phyloP scores from a whole-genome alignment of 92 coral and sea anemone species.

The Pocillopora meandrina region DNA sequence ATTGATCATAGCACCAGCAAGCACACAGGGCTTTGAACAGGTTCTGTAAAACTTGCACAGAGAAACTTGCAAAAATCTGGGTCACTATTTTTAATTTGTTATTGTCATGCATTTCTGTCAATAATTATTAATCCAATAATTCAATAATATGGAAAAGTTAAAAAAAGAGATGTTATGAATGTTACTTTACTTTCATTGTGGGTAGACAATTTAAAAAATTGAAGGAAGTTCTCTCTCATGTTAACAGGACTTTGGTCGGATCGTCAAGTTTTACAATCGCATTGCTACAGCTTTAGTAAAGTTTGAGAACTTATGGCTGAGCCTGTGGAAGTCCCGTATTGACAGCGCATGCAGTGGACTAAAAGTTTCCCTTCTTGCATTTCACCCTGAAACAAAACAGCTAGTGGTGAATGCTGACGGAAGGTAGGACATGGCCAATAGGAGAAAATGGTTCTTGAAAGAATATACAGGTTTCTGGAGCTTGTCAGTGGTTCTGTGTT shows the following conservation, averaged over 20 bases:
- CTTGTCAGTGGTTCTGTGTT: too few relatives aligned
- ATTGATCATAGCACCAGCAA: too few relatives aligned
- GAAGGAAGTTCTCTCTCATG: not conserved
- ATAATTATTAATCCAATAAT: too few relatives aligned
- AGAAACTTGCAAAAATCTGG: too few relatives aligned
- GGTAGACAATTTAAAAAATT: not conserved
- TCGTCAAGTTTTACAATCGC: slow-evolving; percentile 95
- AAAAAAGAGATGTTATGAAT: not conserved
- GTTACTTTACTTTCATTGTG: not conserved
- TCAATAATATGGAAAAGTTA: too few relatives aligned
- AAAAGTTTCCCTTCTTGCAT: slow-evolving; percentile 78
- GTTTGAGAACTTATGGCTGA: slow-evolving; percentile 97
- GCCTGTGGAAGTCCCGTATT: slow-evolving; percentile 93
- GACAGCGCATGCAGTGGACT: slow-evolving; percentile 89
- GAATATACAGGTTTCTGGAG: too few relatives aligned
- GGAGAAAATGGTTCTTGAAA: not conserved
- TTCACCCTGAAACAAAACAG: slow-evolving; percentile 76
- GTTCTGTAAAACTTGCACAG: too few relatives aligned
- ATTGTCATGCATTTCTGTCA: too few relatives aligned
- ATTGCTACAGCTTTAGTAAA: slow-evolving; percentile 97
- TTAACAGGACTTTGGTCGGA: slow-evolving; percentile 87
- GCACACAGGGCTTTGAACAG: too few relatives aligned
- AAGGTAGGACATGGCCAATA: slow-evolving; percentile 51
- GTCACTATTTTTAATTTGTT: too few relatives aligned
- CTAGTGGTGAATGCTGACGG: slow-evolving; percentile 97